phyloP scores from a whole-genome alignment of 2,888 invertebrate genomes.

The Diarsia mendica region DNA sequence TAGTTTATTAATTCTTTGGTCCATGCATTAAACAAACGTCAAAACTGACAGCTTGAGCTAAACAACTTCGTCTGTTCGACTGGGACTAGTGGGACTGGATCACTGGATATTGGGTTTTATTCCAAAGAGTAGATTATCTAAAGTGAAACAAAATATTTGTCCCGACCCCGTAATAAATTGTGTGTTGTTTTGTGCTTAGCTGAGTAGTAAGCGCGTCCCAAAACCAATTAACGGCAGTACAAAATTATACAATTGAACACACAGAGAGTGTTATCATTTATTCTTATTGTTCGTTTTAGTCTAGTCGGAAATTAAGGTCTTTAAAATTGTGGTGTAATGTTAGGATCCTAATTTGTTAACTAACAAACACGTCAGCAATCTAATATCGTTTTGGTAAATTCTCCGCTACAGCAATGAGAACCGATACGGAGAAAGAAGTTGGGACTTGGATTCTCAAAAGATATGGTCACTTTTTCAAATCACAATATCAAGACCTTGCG shows the following conservation, averaged over 20 bases:
- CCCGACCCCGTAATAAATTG: too few relatives aligned
- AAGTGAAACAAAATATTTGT: too few relatives aligned
- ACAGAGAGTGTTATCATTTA: background rate
- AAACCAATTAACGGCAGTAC: background rate
- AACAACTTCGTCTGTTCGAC: too few relatives aligned
- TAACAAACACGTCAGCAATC: conserved; percentile 21
- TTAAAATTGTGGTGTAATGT: background rate
- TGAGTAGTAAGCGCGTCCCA: background rate
- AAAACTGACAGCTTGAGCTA: too few relatives aligned
- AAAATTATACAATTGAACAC: background rate
- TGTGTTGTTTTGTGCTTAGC: too few relatives aligned
- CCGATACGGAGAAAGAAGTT: conserved; percentile 83
- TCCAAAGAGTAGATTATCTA: too few relatives aligned
- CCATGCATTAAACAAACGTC: too few relatives aligned
- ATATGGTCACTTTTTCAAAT: conserved; percentile 87
- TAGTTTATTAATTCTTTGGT: too few relatives aligned
- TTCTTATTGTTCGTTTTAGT: background rate
- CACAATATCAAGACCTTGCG: conserved; percentile 82
- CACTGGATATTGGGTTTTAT: too few relatives aligned
- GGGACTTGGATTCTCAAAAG: conserved; percentile 82
- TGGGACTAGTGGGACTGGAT: too few relatives aligned
- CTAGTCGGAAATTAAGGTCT: background rate
- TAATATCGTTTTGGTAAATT: conserved; percentile 2
- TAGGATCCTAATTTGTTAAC: background rate
- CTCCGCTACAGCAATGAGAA: conserved; percentile 71